Base-by-base conservation (phyloP, 2,113 vertebrate genomes). In the Myrmecophaga tridactyla region DNA sequence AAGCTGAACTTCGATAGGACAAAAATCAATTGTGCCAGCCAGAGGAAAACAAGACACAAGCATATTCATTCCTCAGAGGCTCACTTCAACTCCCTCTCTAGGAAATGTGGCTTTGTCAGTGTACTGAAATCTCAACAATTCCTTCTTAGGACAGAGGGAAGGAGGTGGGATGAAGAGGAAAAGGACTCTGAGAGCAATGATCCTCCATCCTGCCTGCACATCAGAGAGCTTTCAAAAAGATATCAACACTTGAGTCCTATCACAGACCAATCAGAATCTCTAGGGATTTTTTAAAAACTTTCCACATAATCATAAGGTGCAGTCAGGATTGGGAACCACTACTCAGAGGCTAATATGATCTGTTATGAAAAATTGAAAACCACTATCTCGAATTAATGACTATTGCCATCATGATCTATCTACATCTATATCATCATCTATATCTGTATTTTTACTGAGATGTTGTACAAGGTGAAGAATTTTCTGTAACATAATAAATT, bases 401-500 rank as follows among this genome's bases (percentile, higher is more conserved):
- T 41, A n/a, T 23, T 82, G 27, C 18, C 27, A 34, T 3, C 39
- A 14, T 20, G 34, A 46, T 58, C 29, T 85, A 20, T 73, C 12
- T 86, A 23, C 14, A 20, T 56, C 21, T 56, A 53, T 11, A 48
- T 48, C 46, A 48, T 11, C 46, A 48, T 48, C 46, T 48, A 51
- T 63, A 17, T 27, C 39, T 65, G 29, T 53, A 39, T 72, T 11
- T 86, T n/a, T n/a, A n/a, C 25, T 62, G 65, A 88, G 6, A 73
- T 85, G 58, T 27, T 73, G 86, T 86, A 63, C 11, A 43, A 48
- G 7, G 15, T 81, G 21, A 80, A 39, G 36, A 94, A 84, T 94
- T 43, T 87, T 87, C 31, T 76, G 13, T 73, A 41, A 80, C 48
- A 41, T 88, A 84, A 53, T 53, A 92, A 25, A 10, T 53, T 34